Percentiles rank a stretch among this genome's conserved stretches.
Conservation (phyloP, 2,888 invertebrate species). For the Daptonema setosum region DNA sequence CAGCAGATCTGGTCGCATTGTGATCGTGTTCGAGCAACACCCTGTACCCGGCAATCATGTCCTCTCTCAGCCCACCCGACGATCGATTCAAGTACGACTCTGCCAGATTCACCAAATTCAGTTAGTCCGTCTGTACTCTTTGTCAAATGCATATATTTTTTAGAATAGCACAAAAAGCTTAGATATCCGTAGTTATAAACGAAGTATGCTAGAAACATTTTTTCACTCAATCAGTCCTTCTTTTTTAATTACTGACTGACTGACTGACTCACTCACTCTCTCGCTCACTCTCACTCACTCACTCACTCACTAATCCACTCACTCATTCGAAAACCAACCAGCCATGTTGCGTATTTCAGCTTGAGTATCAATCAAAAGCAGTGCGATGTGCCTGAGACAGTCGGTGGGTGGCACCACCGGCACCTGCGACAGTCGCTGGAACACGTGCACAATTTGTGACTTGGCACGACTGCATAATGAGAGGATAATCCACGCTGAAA, state of each 20-base stretch:
- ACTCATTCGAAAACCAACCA: too few relatives aligned
- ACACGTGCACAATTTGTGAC: slow-evolving; percentile 14
- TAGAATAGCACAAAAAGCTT: too few relatives aligned
- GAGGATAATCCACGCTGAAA: slow-evolving; percentile 21
- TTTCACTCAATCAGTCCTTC: too few relatives aligned
- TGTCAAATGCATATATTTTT: too few relatives aligned
- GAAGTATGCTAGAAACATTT: too few relatives aligned
- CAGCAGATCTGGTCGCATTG: slow-evolving; percentile 15
- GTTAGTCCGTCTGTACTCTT: too few relatives aligned
- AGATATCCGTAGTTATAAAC: too few relatives aligned
- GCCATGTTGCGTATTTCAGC: neutral
- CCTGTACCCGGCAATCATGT: slow-evolving; percentile 19
- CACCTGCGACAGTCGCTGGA: slow-evolving; percentile 18
- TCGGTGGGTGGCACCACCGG: slow-evolving; percentile 24
- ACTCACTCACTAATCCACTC: too few relatives aligned
- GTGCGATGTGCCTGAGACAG: slow-evolving; percentile 18
- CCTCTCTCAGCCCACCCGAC: slow-evolving; percentile 14
- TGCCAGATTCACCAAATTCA: too few relatives aligned
- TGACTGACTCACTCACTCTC: too few relatives aligned
- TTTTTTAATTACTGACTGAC: too few relatives aligned
- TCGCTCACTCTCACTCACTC: too few relatives aligned
- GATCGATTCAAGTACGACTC: slow-evolving; percentile 17
- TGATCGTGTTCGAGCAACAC: slow-evolving; percentile 20
- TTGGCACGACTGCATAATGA: slow-evolving; percentile 15
- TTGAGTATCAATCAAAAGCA: slow-evolving; percentile 11